Percentiles rank a stretch among this genome's conserved stretches.
phyloP scores from a whole-genome alignment of 2,113 vertebrate genomes.

The Neopipo cinnamomea region DNA sequence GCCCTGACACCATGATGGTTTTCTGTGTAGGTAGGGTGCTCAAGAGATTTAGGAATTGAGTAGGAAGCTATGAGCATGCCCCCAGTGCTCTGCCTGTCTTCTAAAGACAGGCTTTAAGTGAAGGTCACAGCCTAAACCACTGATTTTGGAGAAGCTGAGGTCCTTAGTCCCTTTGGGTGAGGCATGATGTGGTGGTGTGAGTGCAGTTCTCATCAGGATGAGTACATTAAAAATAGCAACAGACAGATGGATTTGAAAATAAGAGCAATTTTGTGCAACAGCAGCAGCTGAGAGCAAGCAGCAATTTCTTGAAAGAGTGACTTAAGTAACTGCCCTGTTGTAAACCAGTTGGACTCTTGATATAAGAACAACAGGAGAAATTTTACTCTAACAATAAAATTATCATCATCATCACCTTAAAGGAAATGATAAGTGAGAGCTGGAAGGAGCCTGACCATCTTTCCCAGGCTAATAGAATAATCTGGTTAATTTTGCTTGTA shows the following conservation, averaged over 20 bases:
- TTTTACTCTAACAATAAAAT: not conserved
- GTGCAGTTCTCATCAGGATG: not conserved
- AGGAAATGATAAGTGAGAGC: not conserved
- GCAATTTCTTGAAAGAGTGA: not conserved
- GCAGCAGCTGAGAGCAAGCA: not conserved
- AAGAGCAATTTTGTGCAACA: not conserved
- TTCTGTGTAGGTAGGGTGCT: not conserved
- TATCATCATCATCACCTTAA: not conserved
- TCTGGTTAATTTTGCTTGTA: not conserved
- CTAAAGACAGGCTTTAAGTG: not conserved
- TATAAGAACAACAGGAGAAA: not conserved
- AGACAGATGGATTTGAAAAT: not conserved
- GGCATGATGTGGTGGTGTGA: rapidly evolving
- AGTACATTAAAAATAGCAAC: not conserved
- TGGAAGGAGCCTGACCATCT: not conserved
- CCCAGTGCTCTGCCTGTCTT: not conserved
- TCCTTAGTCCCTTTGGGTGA: rapidly evolving
- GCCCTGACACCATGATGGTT: not conserved
- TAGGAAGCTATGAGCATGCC: not conserved
- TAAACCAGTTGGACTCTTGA: not conserved
- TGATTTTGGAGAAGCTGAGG: not conserved
- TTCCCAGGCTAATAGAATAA: not conserved
- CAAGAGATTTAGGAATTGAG: not conserved
- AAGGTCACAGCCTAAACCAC: not conserved
- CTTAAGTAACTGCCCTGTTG: not conserved